Evolutionary conservation across 2,113 vertebrate genomes (phyloP).

Genomic region (Perca schrenkii): DNA sequence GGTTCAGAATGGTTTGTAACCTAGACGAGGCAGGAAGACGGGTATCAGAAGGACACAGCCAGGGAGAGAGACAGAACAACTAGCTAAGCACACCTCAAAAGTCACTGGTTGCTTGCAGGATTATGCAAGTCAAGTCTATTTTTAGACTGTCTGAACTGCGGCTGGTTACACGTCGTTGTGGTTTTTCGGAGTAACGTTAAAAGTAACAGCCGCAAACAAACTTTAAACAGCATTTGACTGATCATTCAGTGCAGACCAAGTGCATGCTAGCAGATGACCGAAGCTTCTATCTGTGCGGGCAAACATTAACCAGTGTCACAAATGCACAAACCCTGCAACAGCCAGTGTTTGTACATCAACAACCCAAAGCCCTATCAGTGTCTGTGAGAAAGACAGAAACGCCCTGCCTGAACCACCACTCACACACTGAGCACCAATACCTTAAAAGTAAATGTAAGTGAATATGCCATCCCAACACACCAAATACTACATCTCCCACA

Average conservation of each 20-base stretch:
- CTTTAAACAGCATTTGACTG: not conserved
- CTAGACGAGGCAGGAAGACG: slow-evolving; percentile 71
- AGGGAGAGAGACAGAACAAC: not conserved
- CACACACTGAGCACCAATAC: not conserved
- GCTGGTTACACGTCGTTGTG: not conserved
- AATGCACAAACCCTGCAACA: slow-evolving; percentile 1
- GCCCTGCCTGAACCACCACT: not conserved
- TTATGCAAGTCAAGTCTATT: not conserved
- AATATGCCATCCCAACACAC: not conserved
- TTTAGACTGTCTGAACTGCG: not conserved
- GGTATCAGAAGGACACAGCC: not conserved
- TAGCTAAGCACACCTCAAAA: not conserved
- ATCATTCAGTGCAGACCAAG: not conserved
- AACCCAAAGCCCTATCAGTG: not conserved
- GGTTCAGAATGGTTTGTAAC: slow-evolving; percentile 96
- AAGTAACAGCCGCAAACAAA: not conserved
- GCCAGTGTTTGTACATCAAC: not conserved
- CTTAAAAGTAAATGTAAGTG: not conserved
- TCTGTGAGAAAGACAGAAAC: not conserved
- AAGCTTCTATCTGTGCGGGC: not conserved
- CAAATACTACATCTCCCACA: not conserved
- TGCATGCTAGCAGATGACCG: not conserved
- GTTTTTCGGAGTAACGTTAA: not conserved
- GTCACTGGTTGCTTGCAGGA: not conserved
- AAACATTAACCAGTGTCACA: slow-evolving; percentile 3